Conservation (phyloP, 2,888 invertebrate species). For the Horisme vitalbata region DNA sequence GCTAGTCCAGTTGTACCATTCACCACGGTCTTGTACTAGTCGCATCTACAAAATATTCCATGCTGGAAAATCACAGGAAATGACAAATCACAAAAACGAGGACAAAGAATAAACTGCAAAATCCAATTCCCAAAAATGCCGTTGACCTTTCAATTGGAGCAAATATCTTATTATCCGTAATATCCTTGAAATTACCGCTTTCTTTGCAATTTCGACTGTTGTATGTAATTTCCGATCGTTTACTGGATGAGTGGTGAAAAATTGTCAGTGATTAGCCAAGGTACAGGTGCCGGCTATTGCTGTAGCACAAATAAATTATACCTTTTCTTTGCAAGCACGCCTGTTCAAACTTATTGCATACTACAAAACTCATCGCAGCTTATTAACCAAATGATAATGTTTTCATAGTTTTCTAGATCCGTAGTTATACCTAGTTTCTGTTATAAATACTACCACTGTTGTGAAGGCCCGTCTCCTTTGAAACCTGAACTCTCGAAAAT, state of each 20-base stretch:
- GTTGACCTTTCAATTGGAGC: conserved; percentile 42
- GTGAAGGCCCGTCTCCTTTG: too few relatives aligned
- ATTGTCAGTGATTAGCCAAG: conserved; percentile 23
- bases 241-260: conserved; percentile 25
- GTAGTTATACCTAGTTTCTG: too few relatives aligned
- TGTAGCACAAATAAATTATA: too few relatives aligned
- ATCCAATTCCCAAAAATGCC: conserved; percentile 32
- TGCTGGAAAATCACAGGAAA: conserved; percentile 46
- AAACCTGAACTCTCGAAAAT: too few relatives aligned
- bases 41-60: conserved; percentile 17
- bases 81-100: conserved; percentile 41
- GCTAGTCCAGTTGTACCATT: too few relatives aligned
- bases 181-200: conserved; percentile 31
- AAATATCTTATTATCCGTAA: conserved; percentile 29
- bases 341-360: too few relatives aligned
- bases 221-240: conserved; percentile 31
- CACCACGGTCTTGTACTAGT: too few relatives aligned
- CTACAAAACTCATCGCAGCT: too few relatives aligned
- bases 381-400: too few relatives aligned
- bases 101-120: conserved; percentile 35
- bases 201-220: conserved; percentile 20
- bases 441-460: too few relatives aligned
- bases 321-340: too few relatives aligned
- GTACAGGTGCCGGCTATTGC: conserved; percentile 1
- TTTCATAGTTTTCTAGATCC: too few relatives aligned